Base-by-base conservation (phyloP, 2,888 invertebrate species). In the Phaedon cochleariae region DNA sequence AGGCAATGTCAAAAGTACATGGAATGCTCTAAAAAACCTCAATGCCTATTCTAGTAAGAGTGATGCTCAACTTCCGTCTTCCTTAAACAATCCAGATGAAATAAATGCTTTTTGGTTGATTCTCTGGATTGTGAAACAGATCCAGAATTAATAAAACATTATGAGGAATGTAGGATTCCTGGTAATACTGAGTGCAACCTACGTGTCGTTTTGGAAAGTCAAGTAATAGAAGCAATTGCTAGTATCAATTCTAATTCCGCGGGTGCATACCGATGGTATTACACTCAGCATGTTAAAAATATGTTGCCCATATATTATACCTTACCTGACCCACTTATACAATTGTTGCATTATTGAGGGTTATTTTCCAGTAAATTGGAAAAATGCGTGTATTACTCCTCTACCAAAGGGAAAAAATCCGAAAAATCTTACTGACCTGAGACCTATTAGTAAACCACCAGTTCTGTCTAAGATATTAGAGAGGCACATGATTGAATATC, bases 261-360 rank as follows among this genome's bases (percentile, higher is more conserved):
- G 9, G 34, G 34, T 34, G 34, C 34, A 10, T n/a, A n/a, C n/a
- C n/a, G 34, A 34, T 34, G 34, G 34, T 9, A 34, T 34, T 34
- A 34, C 34, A 34, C 34, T 34, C 9, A 10, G 34, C 9, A 34
- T 34, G 34, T 2, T 34, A 34, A 34, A 34, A 9, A 34, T 34
- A 12, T 34, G 34, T 9, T 34, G 34, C 12, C 34, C 34, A 12
- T 34, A 34, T 34, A 34, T 34, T 34, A 10, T 34, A 34, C 34
- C 34, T 34, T 34, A 34, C 34, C 34, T 34, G 5, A 10, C 34
- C 6, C 46, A 46, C 46, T n/a, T 46, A 12, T 18, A 46, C 46
- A 46, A 46, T 46, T 46, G 46, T 46, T 46, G 46, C 9, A 46
- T 46, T 46, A 17, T n/a, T 46, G 46, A 46, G 46, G n/a, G 46